A percentile compares a stretch with the other conserved stretches of the same genome.
phyloP scores from a whole-genome alignment of 2,888 invertebrate genomes.

The Nymphalis c-album region DNA sequence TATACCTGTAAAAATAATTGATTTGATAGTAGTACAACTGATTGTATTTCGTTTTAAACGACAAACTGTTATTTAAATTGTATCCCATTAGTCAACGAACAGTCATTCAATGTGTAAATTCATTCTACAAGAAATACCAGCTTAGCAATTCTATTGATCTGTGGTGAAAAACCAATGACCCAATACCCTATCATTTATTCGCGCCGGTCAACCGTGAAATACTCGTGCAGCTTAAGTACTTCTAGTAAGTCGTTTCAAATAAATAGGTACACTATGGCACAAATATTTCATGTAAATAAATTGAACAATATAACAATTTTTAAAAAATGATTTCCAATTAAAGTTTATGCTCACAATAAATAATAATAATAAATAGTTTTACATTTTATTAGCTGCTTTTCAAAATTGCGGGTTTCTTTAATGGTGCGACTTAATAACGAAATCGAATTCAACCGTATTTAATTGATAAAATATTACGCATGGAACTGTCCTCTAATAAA shows the following conservation, averaged over 20 bases:
- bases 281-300: background rate
- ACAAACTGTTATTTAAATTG: constrained; percentile 8
- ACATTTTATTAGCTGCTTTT: constrained; percentile 14
- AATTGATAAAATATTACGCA: constrained; percentile 76
- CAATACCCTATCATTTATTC: constrained; percentile 46
- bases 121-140: constrained; percentile 56
- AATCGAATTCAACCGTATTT: constrained; percentile 70
- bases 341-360: too few relatives aligned
- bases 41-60: background rate
- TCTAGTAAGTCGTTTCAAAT: constrained; percentile 30
- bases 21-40: background rate
- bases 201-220: constrained; percentile 42
- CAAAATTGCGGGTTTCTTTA: constrained; percentile 64
- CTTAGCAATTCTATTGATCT: constrained; percentile 70
- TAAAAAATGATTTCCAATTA: too few relatives aligned
- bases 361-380: background rate
- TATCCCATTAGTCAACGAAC: constrained; percentile 57
- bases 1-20: background rate
- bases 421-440: constrained; percentile 61
- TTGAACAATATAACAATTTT: too few relatives aligned
- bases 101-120: constrained; percentile 70
- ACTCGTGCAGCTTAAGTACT: constrained; percentile 40
- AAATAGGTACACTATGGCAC: constrained; percentile 27
- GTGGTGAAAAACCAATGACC: constrained; percentile 65
- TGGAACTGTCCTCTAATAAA: constrained; percentile 67